Evolutionary conservation across 2,888 invertebrate species (phyloP).

Genomic region (Monoplex corrugatus): DNA sequence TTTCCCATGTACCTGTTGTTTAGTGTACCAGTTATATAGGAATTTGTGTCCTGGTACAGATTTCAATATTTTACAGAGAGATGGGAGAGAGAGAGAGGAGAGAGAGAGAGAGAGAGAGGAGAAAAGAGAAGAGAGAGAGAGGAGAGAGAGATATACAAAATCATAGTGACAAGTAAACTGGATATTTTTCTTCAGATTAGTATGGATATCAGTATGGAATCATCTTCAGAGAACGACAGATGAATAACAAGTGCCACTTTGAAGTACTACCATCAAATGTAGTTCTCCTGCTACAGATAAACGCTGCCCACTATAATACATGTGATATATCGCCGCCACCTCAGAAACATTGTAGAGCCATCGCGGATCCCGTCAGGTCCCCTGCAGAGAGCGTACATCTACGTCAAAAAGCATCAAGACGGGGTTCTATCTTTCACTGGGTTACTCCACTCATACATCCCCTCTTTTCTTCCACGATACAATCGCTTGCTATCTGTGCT

Average conservation of each 20-base stretch:
- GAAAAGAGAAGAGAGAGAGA: no score
- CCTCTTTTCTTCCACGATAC: not conserved
- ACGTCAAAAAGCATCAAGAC: not conserved
- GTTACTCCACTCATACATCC: slow-evolving; percentile 18
- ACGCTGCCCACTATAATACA: not conserved
- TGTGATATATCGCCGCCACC: not conserved
- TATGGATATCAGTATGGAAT: no score
- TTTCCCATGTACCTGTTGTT: not conserved
- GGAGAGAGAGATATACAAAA: no score
- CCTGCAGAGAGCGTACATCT: slow-evolving; percentile 10
- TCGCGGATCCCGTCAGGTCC: slow-evolving; percentile 11
- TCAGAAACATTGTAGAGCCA: not conserved
- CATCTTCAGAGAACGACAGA: no score
- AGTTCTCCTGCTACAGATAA: not conserved
- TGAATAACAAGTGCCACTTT: no score
- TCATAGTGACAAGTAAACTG: no score
- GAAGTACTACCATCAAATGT: not conserved
- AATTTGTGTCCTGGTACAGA: no score
- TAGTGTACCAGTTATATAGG: no score
- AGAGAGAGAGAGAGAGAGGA: no score
- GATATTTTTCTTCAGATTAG: no score
- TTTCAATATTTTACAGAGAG: no score
- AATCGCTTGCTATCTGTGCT: not conserved
- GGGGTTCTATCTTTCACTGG: not conserved
- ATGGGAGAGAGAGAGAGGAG: not conserved